Conservation (phyloP, 2,113 vertebrate species). For the Fulmarus glacialis region DNA sequence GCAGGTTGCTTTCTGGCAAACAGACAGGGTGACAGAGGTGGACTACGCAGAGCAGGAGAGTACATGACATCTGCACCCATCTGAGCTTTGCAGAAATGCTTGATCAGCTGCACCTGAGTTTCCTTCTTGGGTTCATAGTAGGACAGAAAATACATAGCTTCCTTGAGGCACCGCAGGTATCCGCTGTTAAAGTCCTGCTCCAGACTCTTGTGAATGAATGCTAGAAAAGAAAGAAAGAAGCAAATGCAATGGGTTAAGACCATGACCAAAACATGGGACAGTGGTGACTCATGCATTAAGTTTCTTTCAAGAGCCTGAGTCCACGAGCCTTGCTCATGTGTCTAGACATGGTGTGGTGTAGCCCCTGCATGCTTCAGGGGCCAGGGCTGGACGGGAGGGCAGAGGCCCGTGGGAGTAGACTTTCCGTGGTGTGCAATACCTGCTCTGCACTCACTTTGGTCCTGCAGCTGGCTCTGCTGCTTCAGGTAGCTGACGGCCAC, state of each 20-base stretch:
- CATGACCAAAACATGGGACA: fast-evolving
- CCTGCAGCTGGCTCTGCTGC: constrained; percentile 67
- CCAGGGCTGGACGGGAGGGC: background rate
- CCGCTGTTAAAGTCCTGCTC: constrained; percentile 76
- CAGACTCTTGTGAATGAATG: background rate
- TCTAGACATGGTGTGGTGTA: background rate
- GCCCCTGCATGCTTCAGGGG: background rate
- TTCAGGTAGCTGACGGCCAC: constrained; percentile 82
- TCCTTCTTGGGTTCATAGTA: constrained; percentile 56
- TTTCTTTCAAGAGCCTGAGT: background rate
- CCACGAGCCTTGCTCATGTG: background rate
- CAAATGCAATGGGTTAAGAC: background rate
- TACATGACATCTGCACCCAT: background rate
- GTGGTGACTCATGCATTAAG: background rate
- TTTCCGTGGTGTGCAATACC: fast-evolving
- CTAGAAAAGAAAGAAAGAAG: background rate
- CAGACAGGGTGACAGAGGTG: constrained; percentile 1
- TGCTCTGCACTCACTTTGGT: constrained; percentile 31
- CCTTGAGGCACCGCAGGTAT: constrained; percentile 82
- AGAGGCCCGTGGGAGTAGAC: background rate
- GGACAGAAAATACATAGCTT: constrained; percentile 81
- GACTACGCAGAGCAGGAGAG: background rate
- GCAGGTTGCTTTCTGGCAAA: constrained; percentile 49
- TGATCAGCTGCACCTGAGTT: constrained; percentile 58
- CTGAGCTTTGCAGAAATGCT: constrained; percentile 68